Evolutionary conservation across 2,888 invertebrate genomes (phyloP), one percentile per base, ranked within the genome.

Genomic region (Rhimphoctona megacephalus): DNA sequence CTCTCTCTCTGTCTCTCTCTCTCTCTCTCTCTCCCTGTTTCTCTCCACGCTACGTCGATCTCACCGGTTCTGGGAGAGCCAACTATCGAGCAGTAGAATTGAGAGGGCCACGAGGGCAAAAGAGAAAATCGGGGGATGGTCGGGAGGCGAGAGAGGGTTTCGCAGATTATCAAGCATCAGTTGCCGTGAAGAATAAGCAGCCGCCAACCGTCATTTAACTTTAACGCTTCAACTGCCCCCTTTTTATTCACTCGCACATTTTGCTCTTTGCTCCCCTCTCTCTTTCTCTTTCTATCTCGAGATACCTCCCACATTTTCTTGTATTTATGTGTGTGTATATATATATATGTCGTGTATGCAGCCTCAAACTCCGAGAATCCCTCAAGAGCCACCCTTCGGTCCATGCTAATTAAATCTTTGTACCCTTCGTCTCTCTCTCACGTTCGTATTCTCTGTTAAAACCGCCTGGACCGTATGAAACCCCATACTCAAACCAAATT

Each of bases 171-270:
- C 93, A 94, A 94, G 94, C 94, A 94, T 94, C 94, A 93, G 94
- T 94, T 94, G 93, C 89, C 91, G 93, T 92, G 94, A 94, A 94
- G 94, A 94, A 94, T 94, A 93, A 94, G 93, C 94, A 94, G 92
- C 94, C 94, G 93, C 92, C 94, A 93, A 94, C 94, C 94, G 93
- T 94, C 94, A 94, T 94, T 94, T 94, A 94, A 94, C 94, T 94
- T 94, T 94, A 94, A 94, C 94, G 94, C 94, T 93, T 90, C 92
- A 93, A 92, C 92, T 92, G 90, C 90, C 87, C 88, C 88, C 88
- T 85, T 87, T 87, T 87, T 83, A 78, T 84, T 85, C 78, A 43
- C 81, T 87, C 85, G 49, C 70, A 46, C 74, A 64, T 66, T 49
- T 67, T 66, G 81, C 25, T 76, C 70, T 66, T 57, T 64, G 69